Evolutionary conservation across 2,888 invertebrate genomes (phyloP), one percentile per base, ranked within the genome.

Genomic region (Oxystoma pomonae): DNA sequence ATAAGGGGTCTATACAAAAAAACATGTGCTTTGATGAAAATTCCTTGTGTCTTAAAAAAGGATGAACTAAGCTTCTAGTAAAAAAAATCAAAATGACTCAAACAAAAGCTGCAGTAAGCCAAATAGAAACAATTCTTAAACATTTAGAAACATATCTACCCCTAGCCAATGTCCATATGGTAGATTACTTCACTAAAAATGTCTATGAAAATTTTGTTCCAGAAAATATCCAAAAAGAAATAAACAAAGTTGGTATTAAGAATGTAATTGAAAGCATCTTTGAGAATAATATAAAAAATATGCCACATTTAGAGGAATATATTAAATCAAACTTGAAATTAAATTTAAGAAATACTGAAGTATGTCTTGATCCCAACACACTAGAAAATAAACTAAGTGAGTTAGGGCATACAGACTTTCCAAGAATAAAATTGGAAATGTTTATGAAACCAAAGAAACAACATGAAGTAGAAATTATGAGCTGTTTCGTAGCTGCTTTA

Each of bases 391-490:
- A 77, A 58, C 77, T 85, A 22, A 69, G 68, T 16, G 53, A 67
- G 19, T 69, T 71, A 67, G 72, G 71, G 57, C 71, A 81, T 76
- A 80, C 81, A 0, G 80, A 83, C 0, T 67, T 73, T 9, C 52
- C 70, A 7, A 69, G 76, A 65, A 68, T 75, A 64, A 76, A 78
- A 66, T 80, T 90, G 7, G 83, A 85, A n/a, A 85, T 87, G 68
- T 90, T 91, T 72, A 92, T 93, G 90, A 88, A 84, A 1, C 82
- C 83, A 58, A 94, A 94, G 77, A 94, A 94, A 74, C 86, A 87
- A 55, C 91, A 94, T 76, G 94, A 94, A 83, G 89, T 90, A 0
- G 85, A 88, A 76, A 81, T 84, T 16, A 84, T 90, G 79, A 87
- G 89, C 0, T 80, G 80, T 0, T 77, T 90, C 0, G 83, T 87